phyloP scores from a whole-genome alignment of 2,888 invertebrate genomes.

The Folsomia candida region DNA sequence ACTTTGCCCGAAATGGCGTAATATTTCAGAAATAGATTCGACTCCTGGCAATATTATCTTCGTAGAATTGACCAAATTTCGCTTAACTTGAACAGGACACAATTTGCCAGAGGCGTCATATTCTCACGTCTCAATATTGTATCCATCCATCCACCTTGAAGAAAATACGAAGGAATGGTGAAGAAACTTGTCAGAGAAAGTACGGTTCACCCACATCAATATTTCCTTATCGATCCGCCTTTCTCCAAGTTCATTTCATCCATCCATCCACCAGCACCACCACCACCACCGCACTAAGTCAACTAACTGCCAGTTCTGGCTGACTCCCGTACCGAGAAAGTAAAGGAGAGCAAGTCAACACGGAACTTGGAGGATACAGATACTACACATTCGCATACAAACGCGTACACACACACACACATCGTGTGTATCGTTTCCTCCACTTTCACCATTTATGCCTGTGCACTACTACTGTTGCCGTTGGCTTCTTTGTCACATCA shows the following conservation, averaged over 20 bases:
- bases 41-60: too few relatives aligned
- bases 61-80: too few relatives aligned
- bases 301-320: neutral
- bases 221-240: constrained; percentile 28
- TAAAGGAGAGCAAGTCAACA: neutral
- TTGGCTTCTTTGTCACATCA: neutral
- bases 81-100: too few relatives aligned
- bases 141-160: too few relatives aligned
- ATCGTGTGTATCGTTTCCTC: neutral
- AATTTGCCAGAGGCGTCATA: too few relatives aligned
- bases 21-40: too few relatives aligned
- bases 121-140: too few relatives aligned
- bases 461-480: neutral
- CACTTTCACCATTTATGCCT: neutral
- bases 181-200: neutral
- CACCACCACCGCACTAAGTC: too few relatives aligned
- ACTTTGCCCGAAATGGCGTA: too few relatives aligned
- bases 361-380: neutral
- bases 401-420: neutral
- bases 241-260: constrained; percentile 7
- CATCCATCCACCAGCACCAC: too few relatives aligned
- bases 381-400: neutral
- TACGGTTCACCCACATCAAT: constrained; percentile 19
- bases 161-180: neutral
- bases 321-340: too few relatives aligned